A percentile compares a stretch with the other conserved stretches of the same genome.
Evolutionary conservation across 2,888 invertebrate genomes (phyloP).

Genomic region (Lepidocyrtinus sp.): DNA sequence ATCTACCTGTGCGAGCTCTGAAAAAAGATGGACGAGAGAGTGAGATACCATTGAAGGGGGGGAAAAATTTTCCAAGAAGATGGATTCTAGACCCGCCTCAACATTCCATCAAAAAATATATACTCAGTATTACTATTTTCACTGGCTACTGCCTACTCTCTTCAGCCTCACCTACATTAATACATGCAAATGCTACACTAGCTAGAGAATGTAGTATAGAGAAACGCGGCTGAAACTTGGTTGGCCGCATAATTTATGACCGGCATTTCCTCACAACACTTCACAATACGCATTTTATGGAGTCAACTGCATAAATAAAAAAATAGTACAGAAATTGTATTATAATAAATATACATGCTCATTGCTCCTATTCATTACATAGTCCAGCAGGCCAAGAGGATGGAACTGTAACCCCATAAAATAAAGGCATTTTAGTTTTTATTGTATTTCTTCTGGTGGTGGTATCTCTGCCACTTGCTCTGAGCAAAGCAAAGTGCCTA

Average conservation of each 20-base stretch:
- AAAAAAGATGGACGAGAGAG: background rate
- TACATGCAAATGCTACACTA: background rate
- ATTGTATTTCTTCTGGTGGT: background rate
- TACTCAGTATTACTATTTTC: background rate
- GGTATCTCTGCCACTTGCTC: background rate
- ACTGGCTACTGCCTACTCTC: background rate
- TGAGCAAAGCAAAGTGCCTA: slow-evolving; percentile 1
- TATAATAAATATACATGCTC: background rate
- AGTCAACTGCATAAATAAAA: slow-evolving; percentile 7
- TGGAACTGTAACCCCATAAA: background rate
- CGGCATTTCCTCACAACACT: slow-evolving; percentile 49
- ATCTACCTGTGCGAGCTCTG: background rate
- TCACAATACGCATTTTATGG: background rate
- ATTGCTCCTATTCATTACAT: background rate
- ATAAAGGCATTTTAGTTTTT: slow-evolving; percentile 2
- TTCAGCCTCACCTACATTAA: background rate
- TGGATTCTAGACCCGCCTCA: slow-evolving; percentile 53
- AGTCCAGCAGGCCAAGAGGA: background rate
- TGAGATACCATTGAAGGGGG: background rate
- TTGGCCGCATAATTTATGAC: slow-evolving; percentile 50
- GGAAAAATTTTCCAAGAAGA: slow-evolving; percentile 16
- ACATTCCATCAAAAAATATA: slow-evolving; percentile 27
- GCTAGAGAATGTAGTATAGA: background rate
- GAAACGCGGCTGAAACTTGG: background rate
- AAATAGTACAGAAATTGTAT: background rate